Conservation (phyloP, 2,797 vertebrate genomes). For the Scomberomorus guttatus region DNA sequence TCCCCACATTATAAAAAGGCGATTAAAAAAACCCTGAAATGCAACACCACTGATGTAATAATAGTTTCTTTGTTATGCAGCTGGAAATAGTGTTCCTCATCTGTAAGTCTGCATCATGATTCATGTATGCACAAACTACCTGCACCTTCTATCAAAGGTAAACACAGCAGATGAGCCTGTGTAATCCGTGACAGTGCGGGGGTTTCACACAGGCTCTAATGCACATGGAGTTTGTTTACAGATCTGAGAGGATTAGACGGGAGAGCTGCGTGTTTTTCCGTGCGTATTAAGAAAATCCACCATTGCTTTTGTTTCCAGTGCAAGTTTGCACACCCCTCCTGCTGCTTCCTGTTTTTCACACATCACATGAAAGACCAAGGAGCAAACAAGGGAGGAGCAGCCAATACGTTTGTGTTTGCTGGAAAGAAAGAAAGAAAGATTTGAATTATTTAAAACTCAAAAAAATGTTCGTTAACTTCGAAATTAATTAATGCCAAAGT, state of each 20-base stretch:
- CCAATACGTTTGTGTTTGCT: background rate
- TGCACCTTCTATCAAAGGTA: slow-evolving; percentile 20
- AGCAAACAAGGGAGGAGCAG: slow-evolving; percentile 27
- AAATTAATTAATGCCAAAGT: background rate
- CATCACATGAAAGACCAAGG: slow-evolving; percentile 20
- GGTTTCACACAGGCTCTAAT: slow-evolving; percentile 15
- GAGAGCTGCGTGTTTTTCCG: background rate
- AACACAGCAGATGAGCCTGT: slow-evolving; percentile 41
- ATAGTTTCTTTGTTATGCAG: background rate
- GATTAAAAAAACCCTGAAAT: background rate
- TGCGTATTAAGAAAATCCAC: background rate
- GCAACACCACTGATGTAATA: background rate
- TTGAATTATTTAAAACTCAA: background rate
- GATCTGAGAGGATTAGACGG: slow-evolving; percentile 62
- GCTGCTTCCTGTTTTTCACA: slow-evolving; percentile 53
- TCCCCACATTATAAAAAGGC: background rate
- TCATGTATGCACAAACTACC: background rate
- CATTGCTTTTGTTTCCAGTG: background rate
- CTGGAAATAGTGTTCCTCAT: background rate
- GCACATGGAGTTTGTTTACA: slow-evolving; percentile 61
- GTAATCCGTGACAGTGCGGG: slow-evolving; percentile 41
- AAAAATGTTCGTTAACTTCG: too few species aligned
- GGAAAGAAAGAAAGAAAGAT: slow-evolving; percentile 1
- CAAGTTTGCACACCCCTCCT: slow-evolving; percentile 8
- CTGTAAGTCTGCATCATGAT: background rate